Evolutionary conservation across 2,113 vertebrate genomes (phyloP), one percentile per base, ranked within the genome.

Genomic region (Nerophis lumbriciformis): DNA sequence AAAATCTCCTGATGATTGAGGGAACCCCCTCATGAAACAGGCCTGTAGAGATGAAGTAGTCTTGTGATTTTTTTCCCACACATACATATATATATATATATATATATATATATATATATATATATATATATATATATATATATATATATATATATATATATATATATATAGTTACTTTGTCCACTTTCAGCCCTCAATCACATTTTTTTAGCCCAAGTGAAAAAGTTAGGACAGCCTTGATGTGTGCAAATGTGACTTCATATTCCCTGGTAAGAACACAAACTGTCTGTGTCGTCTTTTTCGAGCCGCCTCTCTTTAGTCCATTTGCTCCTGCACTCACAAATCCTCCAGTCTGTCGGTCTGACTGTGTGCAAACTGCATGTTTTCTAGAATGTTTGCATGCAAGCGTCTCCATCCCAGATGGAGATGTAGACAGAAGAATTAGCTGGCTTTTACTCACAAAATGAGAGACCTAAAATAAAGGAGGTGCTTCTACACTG

Each of bases 241-340:
- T 28, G 28, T 28, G 28, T 19, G 19, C 19, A 19, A 19, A 19
- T 19, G 19, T 28, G 28, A 28, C 61, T 72, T 73, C 61, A 21
- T 74, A 66, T 75, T 79, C 69, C 59, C 11, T 28, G 19, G 66
- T 28, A 28, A 28, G 21, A 28, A 81, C 61, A 53, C 48, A 12
- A 67, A 71, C 48, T 57, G 71, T 71, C 57, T 71, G 49, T 76
- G 57, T 53, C 65, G 67, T 66, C 69, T 76, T 71, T 81, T 75
- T 58, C 61, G 59, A 55, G 54, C 62, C 47, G 12, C 19, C 21
- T 47, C 8, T 49, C 52, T 62, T 44, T 15, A 21, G 65, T 66
- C 59, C 48, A 44, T 78, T 63, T 61, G 53, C 57, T 59, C 60
- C 60, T 62, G 57, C 50, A 63, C 68, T 47, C 61, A 62, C 5